A percentile compares a stretch with the other conserved stretches of the same genome.
These are phyloP conservation scores for Euzophera pinguis DNA, from an alignment of 2,888 invertebrate species.

Conservation along the genomic window DNA sequence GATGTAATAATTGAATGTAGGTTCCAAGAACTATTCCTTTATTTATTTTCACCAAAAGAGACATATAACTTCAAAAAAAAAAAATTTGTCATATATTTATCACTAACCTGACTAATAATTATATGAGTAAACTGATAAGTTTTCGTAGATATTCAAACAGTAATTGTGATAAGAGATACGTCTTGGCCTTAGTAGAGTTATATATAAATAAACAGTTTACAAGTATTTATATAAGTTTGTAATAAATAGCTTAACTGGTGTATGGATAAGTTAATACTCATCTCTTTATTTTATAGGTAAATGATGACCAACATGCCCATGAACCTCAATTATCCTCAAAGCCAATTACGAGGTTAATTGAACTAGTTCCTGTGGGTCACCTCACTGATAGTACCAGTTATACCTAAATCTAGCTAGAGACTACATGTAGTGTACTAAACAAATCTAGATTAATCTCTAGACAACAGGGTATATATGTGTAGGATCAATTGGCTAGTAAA, in stretches of 20 bases:
- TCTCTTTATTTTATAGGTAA: not conserved
- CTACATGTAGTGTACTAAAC: not conserved
- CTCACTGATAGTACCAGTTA: conserved; percentile 44
- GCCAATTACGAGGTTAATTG: conserved; percentile 56
- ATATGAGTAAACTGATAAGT: conserved; percentile 4
- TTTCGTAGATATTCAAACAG: not conserved
- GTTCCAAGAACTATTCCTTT: too few relatives aligned
- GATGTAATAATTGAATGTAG: too few relatives aligned
- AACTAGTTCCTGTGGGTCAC: conserved; percentile 58
- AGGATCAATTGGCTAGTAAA: too few relatives aligned
- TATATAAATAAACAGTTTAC: not conserved
- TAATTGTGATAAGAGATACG: not conserved
- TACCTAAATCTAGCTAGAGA: conserved; percentile 22
- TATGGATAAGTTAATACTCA: too few relatives aligned
- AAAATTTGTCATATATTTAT: conserved; percentile 7
- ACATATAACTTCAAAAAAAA: not conserved
- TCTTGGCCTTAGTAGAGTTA: not conserved
- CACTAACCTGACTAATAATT: not conserved
- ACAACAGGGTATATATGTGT: too few relatives aligned
- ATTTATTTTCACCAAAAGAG: too few relatives aligned
- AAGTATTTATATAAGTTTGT: not conserved
- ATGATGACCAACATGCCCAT: conserved; percentile 15
- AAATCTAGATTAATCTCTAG: too few relatives aligned
- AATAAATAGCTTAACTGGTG: too few relatives aligned
- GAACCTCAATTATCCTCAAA: conserved; percentile 26